Base-by-base conservation (phyloP, 2,888 invertebrate genomes). In the Kuschelorhynchus macadamiae region DNA sequence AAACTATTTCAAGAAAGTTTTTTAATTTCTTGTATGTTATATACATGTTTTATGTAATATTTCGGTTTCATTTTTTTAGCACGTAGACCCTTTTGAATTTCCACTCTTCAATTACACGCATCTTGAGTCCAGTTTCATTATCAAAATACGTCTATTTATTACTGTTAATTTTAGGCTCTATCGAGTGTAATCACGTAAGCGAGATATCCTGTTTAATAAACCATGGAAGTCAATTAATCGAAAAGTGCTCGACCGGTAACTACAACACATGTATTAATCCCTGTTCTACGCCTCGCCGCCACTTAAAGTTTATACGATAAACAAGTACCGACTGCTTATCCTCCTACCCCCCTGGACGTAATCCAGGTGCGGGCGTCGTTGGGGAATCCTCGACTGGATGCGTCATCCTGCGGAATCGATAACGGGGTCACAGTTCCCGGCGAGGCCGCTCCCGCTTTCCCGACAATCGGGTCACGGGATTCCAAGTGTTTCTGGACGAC, bases 351-450 rank as follows among this genome's bases (percentile, higher is more conserved):
- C 7, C 16, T n/a, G 12, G 1, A 25, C 14, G 7, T 44, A 30
- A 21, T 25, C 30, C 25, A 21, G 49, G 33, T 32, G 33, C 21
- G 44, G 25, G 21, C 14, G 47, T 25, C 25, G 25, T 46, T 30
- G 46, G 65, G 65, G 52, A 65, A 44, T 53, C 69, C 59, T 18
- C 46, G 36, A 41, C 41, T 41, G 63, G 63, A 57, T 68, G 68
- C 63, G 63, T 68, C 68, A 68, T 68, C 68, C 67, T 5, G 14
- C 49, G 11, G 56, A 77, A 79, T 79, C 79, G 78, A 79, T 79
- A 78, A 74, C 64, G 74, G 77, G 79, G 79, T 79, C 79, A 78
- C 78, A 78, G 77, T 72, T 78, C 78, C 77, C 68, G 68, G 71
- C 71, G 72, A 70, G 66, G 73, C 71, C 73, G 72, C 72, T 72